Conservation (phyloP, 1,140 invertebrate species). For the Drosophila punjabiensis region DNA sequence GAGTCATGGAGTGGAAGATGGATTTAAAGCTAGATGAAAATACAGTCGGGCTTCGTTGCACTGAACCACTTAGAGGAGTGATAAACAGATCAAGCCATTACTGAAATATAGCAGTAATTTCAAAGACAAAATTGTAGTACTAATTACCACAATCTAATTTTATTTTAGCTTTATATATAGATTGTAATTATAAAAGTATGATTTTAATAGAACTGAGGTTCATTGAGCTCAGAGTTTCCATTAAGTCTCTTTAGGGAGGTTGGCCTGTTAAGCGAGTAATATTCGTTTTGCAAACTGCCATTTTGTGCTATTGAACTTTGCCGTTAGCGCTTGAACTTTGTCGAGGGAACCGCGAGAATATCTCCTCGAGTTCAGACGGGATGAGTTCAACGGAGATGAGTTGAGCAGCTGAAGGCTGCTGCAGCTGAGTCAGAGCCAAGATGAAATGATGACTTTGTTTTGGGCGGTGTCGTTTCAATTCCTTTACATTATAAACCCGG, state of each 20-base stretch:
- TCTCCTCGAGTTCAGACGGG: conserved; percentile 10
- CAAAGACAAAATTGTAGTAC: too few relatives aligned
- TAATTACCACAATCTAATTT: too few relatives aligned
- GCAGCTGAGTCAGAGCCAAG: conserved; percentile 38
- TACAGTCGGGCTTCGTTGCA: conserved; percentile 27
- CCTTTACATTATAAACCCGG: conserved; percentile 7
- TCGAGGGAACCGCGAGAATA: conserved; percentile 18
- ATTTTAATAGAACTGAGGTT: too few relatives aligned
- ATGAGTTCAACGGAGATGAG: conserved; percentile 9
- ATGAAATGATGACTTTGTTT: conserved; percentile 37
- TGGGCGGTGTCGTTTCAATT: conserved; percentile 26
- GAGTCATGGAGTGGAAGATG: conserved; percentile 29
- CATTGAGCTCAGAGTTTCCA: too few relatives aligned
- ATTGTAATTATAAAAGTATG: too few relatives aligned
- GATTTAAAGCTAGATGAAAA: conserved; percentile 30
- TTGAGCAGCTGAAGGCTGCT: conserved; percentile 2
- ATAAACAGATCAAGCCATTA: neutral
- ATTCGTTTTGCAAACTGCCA: conserved; percentile 46
- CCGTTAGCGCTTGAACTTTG: conserved; percentile 62
- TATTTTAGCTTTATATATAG: too few relatives aligned
- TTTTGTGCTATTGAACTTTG: conserved; percentile 74
- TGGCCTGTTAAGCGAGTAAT: conserved; percentile 22
- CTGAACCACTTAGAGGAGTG: neutral
- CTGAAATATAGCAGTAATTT: too few relatives aligned
- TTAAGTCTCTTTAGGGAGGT: neutral